Evolutionary conservation across 2,797 vertebrate species (phyloP).

Genomic region (Lepilemur septentrionalis): DNA sequence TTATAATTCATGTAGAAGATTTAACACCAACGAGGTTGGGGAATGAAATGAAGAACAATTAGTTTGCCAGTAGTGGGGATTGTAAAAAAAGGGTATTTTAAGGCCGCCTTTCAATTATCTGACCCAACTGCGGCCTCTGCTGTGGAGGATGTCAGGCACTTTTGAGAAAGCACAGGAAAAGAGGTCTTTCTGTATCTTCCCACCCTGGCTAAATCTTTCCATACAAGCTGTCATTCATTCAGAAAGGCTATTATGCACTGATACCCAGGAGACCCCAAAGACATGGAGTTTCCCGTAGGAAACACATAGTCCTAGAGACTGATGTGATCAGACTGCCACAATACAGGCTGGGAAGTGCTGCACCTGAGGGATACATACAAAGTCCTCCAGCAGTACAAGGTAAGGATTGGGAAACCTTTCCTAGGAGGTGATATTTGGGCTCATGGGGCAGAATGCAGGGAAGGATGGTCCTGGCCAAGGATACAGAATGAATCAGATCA

Average conservation of each 20-base stretch:
- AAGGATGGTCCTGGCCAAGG: background rate
- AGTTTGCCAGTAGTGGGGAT: too few relatives aligned
- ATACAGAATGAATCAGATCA: background rate
- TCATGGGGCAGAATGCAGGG: background rate
- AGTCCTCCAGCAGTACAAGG: background rate
- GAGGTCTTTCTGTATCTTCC: background rate
- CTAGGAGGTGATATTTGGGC: background rate
- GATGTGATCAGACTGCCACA: too few relatives aligned
- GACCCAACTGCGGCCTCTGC: background rate
- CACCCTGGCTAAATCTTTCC: background rate
- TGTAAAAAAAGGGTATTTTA: background rate
- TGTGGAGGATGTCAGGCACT: background rate
- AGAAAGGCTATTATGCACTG: background rate
- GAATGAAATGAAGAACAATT: background rate
- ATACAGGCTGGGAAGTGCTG: background rate
- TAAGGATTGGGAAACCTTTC: background rate
- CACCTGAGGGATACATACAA: fast-evolving
- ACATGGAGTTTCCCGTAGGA: background rate
- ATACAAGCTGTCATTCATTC: background rate
- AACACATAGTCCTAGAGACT: background rate
- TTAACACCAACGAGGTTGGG: background rate
- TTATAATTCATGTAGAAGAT: background rate
- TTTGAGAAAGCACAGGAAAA: background rate
- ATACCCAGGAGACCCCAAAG: background rate
- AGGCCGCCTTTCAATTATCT: background rate